Evolutionary conservation across 2,797 vertebrate species (phyloP), one percentile per base, ranked within the genome.

Genomic region (Falco concolor): DNA sequence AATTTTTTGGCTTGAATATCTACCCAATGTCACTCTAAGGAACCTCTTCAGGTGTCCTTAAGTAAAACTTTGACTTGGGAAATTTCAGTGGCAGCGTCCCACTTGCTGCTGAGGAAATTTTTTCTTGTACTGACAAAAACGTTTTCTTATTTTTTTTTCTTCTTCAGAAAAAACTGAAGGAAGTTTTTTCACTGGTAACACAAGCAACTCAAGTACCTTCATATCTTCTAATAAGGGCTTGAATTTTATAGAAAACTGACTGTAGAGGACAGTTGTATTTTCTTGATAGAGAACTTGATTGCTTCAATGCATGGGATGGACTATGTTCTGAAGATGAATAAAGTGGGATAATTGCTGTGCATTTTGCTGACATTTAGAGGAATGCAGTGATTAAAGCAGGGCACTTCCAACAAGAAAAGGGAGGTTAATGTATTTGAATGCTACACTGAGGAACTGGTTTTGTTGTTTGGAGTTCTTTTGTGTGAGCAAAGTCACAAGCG

Each of bases 291-390:
- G 83, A 60, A 77, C 52, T 11, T 27, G 27, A 22, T 76, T 69
- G 56, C 68, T 87, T 79, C 4, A 9, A 3, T 89, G 23, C 1
- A 2, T 0, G 1, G n/a, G 21, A 1, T 44, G 20, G n/a, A 12
- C 20, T 80, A 0, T 65, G 34, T 42, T 91, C 36, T 83, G 64
- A 76, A 88, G 36, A 63, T 77, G 32, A 91, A 64, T 94, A 73
- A 75, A 61, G 13, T 69, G 44, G 30, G 73, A 17, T 84, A 49
- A 67, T 54, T 83, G 36, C 65, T 54, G 47, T 28, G 28, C 69
- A 32, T 38, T 77, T 61, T 85, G 34, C 40, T 84, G 50, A 23
- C 28, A 52, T 70, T 87, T 72, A 52, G 56, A 74, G 52, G 67
- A 85, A 54, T 53, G 22, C 42, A 49, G 56, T 76, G 56, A 84